Percentiles rank a stretch among this genome's conserved stretches.
These are phyloP conservation scores for Acleris laterana DNA, from an alignment of 2,888 invertebrate species.

Conservation along the genomic window DNA sequence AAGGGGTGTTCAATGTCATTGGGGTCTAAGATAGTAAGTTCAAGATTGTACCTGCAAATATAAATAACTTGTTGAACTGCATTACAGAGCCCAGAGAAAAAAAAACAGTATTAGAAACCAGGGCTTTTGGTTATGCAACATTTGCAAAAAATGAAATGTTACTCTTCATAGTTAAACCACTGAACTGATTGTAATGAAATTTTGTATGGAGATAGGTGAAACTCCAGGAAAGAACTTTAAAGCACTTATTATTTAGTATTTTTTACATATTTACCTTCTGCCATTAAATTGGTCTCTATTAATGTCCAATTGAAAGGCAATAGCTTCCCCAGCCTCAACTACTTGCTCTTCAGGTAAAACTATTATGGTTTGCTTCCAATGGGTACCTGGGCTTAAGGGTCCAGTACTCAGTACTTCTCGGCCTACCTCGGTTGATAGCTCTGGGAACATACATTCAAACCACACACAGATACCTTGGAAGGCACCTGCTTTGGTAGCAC, in stretches of 20 bases:
- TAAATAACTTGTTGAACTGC: not conserved
- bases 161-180: too few species aligned
- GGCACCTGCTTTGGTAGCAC: constrained; percentile 83
- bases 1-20: constrained; percentile 88
- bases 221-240: too few species aligned
- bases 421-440: constrained; percentile 64
- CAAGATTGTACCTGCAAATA: constrained; percentile 86
- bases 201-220: too few species aligned
- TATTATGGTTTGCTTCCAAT: constrained; percentile 97
- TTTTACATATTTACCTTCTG: constrained; percentile 65
- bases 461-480: constrained; percentile 92
- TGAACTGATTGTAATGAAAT: too few species aligned
- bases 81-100: not conserved
- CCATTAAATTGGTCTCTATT: constrained; percentile 73
- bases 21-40: constrained; percentile 88
- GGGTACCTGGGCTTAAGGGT: constrained; percentile 89
- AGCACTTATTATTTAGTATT: too few species aligned
- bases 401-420: constrained; percentile 89
- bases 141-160: too few species aligned
- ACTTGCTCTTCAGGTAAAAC: constrained; percentile 87
- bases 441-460: constrained; percentile 91
- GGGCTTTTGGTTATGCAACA: too few species aligned
- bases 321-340: constrained; percentile 85
- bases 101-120: too few species aligned
- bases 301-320: constrained; percentile 88